Evolutionary conservation across 1,140 invertebrate genomes (phyloP).

Genomic region (Xylocopa sonorina): DNA sequence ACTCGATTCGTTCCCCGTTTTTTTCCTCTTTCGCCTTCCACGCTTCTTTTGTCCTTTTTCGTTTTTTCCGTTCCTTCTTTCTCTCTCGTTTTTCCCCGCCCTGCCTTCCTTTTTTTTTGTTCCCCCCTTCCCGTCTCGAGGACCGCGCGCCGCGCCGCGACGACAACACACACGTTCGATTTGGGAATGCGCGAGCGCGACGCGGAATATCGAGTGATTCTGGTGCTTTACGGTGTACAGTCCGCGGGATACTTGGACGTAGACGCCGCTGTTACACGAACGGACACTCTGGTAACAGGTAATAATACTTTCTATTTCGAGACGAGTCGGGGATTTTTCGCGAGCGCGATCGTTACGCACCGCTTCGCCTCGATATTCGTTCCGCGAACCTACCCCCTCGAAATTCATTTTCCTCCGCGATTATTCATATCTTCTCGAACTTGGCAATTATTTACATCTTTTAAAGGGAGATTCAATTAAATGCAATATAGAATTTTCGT

Average conservation of each 20-base stretch:
- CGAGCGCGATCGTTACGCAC: too few relatives aligned
- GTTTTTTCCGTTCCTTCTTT: too few relatives aligned
- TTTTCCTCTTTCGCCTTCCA: too few relatives aligned
- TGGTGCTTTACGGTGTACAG: neutral
- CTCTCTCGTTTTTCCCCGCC: too few relatives aligned
- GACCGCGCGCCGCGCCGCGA: constrained; percentile 11
- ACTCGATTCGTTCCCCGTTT: constrained; percentile 35
- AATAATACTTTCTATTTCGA: neutral
- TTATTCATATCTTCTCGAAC: too few relatives aligned
- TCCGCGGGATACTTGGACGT: neutral
- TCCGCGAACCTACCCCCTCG: neutral
- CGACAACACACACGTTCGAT: constrained; percentile 37
- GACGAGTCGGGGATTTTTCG: neutral
- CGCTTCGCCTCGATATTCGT: too few relatives aligned
- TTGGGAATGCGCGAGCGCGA: constrained; percentile 26
- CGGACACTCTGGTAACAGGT: constrained; percentile 3
- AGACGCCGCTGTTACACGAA: neutral
- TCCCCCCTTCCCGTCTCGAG: neutral
- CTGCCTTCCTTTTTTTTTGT: neutral
- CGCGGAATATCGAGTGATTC: constrained; percentile 36
- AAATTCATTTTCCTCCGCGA: too few relatives aligned
- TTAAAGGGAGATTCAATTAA: too few relatives aligned
- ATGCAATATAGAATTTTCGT: too few relatives aligned
- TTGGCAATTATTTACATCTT: too few relatives aligned
- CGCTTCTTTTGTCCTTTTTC: constrained; percentile 10